phyloP scores from a whole-genome alignment of 2,797 vertebrate genomes.

The Pipistrellus nathusii region DNA sequence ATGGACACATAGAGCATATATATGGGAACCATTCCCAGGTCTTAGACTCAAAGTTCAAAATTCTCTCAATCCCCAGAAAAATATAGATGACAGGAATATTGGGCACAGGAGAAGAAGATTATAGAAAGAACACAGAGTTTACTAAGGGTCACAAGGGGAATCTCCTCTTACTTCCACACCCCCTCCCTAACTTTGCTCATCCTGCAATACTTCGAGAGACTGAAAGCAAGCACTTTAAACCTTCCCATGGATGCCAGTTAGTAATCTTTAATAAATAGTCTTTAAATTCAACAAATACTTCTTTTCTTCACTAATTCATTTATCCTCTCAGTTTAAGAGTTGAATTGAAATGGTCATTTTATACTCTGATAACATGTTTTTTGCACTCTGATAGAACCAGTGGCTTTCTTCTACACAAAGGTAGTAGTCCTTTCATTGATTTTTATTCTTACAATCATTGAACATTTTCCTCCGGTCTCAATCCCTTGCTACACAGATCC shows the following conservation, averaged over 20 bases:
- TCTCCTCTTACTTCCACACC: background rate
- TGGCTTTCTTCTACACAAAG: background rate
- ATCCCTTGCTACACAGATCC: background rate
- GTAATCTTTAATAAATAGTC: background rate
- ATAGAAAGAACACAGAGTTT: background rate
- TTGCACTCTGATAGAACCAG: background rate
- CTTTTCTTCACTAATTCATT: background rate
- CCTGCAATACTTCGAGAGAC: background rate
- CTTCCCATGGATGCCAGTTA: background rate
- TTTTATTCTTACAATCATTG: background rate
- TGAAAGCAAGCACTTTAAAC: background rate
- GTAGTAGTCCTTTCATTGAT: background rate
- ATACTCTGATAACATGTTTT: background rate
- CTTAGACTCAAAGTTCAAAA: background rate
- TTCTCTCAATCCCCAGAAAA: background rate
- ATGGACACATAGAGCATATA: background rate
- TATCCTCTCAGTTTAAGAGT: background rate
- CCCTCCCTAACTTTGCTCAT: background rate
- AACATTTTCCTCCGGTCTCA: background rate
- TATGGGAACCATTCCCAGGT: background rate
- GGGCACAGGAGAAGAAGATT: background rate
- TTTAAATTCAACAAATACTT: conserved; percentile 1
- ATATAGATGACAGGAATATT: background rate
- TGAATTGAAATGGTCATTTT: background rate
- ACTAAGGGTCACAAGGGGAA: background rate